Base-by-base conservation (phyloP, 2,888 invertebrate species). In the Pimpla rufipes region DNA sequence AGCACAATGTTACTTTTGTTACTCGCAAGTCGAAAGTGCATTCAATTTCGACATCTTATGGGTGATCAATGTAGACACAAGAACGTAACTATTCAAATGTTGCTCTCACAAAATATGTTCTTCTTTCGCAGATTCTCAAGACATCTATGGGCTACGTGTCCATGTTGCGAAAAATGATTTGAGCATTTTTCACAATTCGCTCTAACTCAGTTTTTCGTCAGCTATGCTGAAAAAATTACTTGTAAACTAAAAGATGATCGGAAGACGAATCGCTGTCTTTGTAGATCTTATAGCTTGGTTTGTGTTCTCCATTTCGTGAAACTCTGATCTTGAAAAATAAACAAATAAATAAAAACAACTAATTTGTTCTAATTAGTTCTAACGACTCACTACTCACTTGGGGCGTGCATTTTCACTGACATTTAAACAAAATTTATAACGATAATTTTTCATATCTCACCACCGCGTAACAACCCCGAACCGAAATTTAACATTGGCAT, bases 81-180 rank as follows among this genome's bases (percentile, higher is more conserved):
- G 10, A 11, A 13, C 29, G 47, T 50, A 21, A 42, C 4, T 57
- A 71, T 57, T 35, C 8, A 45, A 50, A 50, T 62, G 29, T 52
- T 18, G 7, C 18, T 66, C 50, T 35, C 8, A 67, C 18, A 21
- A 13, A 40, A 37, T 42, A 2, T 67, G 11, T 42, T 57, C 21
- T 1, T 13, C 57, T 73, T 21, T 59, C 66, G 1, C 71, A 78
- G 80, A 70, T 80, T 40, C 64, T 80, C 2, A 80, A 80, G 70
- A 80, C 75, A 3, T 16, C 75, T 0, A 75, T 70, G 2, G 70
- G 80, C 3, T 80, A 80, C 23, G 55, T 75, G 8, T 75, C 80
- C 2, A 73, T 79, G 79, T 45, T 79, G 16, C 71, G 79, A 57
- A 73, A 21, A 10, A 57, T 71, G 35, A n/a, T 64, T 55, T 79